Evolutionary conservation across 2,113 vertebrate species (phyloP).

Genomic region (Apus apus): DNA sequence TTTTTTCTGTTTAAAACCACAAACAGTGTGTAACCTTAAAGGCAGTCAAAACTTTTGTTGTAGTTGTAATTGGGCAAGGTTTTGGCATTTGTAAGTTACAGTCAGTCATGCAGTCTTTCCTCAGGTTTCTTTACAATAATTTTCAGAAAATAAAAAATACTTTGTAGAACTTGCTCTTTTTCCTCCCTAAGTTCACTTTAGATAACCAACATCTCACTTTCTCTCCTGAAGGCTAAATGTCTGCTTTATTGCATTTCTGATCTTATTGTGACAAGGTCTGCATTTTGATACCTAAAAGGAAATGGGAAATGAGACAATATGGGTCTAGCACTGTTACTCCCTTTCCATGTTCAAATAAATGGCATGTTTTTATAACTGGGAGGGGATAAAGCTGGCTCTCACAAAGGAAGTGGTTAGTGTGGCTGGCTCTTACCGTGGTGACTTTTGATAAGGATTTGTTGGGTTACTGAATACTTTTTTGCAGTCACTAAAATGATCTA

Average conservation of each 20-base stretch:
- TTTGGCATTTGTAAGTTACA: not conserved
- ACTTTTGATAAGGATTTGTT: conserved; percentile 41
- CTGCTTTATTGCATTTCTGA: not conserved
- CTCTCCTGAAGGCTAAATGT: not conserved
- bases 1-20: not conserved
- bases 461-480: not conserved
- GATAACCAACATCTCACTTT: not conserved
- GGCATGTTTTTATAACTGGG: conserved; percentile 59
- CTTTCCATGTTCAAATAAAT: conserved; percentile 50
- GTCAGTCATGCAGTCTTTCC: not conserved
- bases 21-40: not conserved
- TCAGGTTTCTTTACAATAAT: not conserved
- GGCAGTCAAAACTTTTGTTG: not conserved
- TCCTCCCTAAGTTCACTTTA: not conserved
- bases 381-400: conserved; percentile 21
- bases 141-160: not conserved
- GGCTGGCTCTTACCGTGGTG: not conserved
- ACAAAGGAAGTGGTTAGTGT: conserved; percentile 21
- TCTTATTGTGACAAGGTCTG: not conserved
- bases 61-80: not conserved
- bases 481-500: not conserved
- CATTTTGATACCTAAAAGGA: not conserved
- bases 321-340: conserved; percentile 5
- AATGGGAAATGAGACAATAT: not conserved
- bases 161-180: not conserved